These are phyloP conservation scores for Phoxinus phoxinus DNA, from an alignment of 2,113 vertebrate species.

Conservation along the genomic window DNA sequence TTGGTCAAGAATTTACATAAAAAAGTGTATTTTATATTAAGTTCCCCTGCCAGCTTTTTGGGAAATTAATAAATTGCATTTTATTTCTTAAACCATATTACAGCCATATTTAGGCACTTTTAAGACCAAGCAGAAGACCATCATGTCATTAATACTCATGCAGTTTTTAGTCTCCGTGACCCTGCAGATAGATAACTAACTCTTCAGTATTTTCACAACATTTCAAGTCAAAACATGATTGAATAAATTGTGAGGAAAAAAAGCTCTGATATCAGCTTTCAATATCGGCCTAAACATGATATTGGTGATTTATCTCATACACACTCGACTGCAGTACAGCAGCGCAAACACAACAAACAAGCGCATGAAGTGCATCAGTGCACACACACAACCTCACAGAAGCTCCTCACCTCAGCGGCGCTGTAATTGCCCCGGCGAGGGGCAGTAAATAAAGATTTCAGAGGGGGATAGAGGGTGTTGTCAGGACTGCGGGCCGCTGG, in stretches of 20 bases:
- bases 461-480: slow-evolving; percentile 55
- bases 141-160: neutral
- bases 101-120: neutral
- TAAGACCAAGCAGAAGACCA: neutral
- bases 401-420: neutral
- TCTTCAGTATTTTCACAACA: neutral
- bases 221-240: neutral
- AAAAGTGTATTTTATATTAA: neutral
- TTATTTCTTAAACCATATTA: neutral
- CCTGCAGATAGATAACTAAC: neutral
- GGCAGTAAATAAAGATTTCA: slow-evolving; percentile 59
- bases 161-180: neutral
- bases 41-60: neutral
- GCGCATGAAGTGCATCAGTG: neutral
- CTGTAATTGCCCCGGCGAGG: slow-evolving; percentile 32
- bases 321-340: neutral
- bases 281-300: neutral
- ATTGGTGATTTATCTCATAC: neutral
- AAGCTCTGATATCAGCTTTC: neutral
- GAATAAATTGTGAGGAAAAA: neutral
- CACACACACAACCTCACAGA: neutral
- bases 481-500: slow-evolving; percentile 45
- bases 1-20: neutral
- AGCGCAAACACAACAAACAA: neutral
- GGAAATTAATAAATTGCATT: neutral